Evolutionary conservation across 2,888 invertebrate species (phyloP).

Genomic region (Dicroscelio sp.): DNA sequence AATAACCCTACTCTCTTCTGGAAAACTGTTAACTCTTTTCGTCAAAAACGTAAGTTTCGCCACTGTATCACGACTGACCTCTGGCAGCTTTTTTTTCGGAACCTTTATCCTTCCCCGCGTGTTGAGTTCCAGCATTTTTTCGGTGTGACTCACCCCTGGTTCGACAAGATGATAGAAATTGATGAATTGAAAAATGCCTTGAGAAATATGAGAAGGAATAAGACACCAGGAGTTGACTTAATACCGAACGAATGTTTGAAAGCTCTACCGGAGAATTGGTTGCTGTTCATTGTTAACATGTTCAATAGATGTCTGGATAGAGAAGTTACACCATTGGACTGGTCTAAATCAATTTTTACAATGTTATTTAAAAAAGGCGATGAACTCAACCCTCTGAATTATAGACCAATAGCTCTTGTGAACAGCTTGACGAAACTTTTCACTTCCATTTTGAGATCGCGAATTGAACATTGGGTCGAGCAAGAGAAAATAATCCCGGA

Average conservation of each 20-base stretch:
- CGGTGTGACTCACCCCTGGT: background rate
- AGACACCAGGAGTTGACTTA: background rate
- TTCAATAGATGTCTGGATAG: background rate
- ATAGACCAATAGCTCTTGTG: background rate
- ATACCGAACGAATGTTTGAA: background rate
- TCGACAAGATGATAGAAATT: background rate
- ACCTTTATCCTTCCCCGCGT: background rate
- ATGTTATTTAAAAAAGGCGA: constrained; percentile 14
- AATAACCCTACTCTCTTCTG: background rate
- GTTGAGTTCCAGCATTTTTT: background rate
- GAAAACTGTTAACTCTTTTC: background rate
- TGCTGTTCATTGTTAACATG: background rate
- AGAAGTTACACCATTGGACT: background rate
- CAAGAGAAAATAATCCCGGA: too few species aligned
- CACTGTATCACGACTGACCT: background rate
- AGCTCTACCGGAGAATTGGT: background rate
- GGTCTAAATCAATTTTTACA: background rate
- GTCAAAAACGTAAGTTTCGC: background rate
- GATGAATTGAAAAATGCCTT: background rate
- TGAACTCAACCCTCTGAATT: background rate
- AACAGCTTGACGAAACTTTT: too few species aligned
- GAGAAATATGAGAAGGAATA: background rate
- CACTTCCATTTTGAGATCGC: too few species aligned
- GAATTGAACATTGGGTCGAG: too few species aligned
- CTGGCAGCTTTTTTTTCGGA: background rate